Evolutionary conservation across 2,113 vertebrate species (phyloP).

Genomic region (Lagenorhynchus albirostris): DNA sequence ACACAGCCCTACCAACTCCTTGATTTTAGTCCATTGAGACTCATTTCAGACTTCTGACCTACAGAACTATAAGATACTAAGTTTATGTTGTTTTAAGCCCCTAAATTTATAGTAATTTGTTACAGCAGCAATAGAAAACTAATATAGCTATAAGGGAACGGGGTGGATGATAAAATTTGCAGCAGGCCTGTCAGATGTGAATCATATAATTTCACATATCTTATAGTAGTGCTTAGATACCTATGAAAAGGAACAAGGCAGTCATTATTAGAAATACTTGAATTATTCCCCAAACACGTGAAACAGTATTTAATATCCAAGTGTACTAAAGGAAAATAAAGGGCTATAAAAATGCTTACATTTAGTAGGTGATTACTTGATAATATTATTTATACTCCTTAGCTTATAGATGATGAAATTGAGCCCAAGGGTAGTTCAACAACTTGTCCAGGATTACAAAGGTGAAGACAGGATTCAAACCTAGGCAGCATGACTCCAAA

Average conservation of each 20-base stretch:
- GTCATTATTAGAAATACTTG: slow-evolving; percentile 24
- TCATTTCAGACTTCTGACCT: neutral
- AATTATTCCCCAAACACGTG: neutral
- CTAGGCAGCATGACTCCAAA: neutral
- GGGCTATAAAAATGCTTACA: neutral
- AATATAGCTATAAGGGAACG: neutral
- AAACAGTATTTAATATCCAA: neutral
- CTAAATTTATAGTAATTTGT: slow-evolving; percentile 19
- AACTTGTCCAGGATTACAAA: neutral
- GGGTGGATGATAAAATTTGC: neutral
- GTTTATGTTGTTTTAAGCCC: neutral
- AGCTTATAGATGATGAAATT: neutral
- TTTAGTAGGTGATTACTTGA: neutral
- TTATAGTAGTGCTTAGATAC: neutral
- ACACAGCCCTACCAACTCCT: neutral
- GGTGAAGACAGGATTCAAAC: neutral
- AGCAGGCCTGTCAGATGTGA: neutral
- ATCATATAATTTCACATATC: neutral
- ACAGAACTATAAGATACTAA: neutral
- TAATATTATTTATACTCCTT: neutral
- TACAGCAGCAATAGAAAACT: neutral
- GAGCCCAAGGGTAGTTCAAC: neutral
- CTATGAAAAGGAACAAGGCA: neutral
- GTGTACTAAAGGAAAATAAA: neutral
- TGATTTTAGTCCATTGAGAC: neutral